Percentiles rank a stretch among this genome's conserved stretches.
Evolutionary conservation across 2,888 invertebrate species (phyloP).

Genomic region (Ormyrus labotus): DNA sequence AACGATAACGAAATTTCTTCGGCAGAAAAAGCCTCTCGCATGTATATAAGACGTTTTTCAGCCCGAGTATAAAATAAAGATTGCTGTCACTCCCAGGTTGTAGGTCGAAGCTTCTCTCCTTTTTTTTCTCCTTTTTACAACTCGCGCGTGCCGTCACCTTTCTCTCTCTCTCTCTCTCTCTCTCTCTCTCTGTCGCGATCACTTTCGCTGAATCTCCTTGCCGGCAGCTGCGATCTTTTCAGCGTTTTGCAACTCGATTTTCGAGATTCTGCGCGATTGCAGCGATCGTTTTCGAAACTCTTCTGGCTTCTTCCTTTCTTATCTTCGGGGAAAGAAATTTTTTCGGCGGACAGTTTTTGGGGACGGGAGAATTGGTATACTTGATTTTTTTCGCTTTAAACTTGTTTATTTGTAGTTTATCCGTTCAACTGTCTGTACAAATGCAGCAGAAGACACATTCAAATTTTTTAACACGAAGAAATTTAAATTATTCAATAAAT

Average conservation of each 20-base stretch:
- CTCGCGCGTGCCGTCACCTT: constrained; percentile 27
- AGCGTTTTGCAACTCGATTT: constrained; percentile 11
- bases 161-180: neutral
- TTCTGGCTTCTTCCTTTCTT: neutral
- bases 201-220: constrained; percentile 30
- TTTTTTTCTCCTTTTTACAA: constrained; percentile 40
- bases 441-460: too few relatives aligned
- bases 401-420: too few relatives aligned
- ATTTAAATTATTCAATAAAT: too few relatives aligned
- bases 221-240: neutral
- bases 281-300: constrained; percentile 21
- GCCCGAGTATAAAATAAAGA: constrained; percentile 9
- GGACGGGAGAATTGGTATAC: too few relatives aligned
- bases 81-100: constrained; percentile 63
- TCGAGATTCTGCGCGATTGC: constrained; percentile 22
- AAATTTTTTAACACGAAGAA: too few relatives aligned
- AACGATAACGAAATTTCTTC: too few relatives aligned
- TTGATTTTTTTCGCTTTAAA: too few relatives aligned
- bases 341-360: too few relatives aligned
- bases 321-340: neutral
- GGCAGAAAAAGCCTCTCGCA: too few relatives aligned
- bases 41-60: neutral
- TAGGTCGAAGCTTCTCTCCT: constrained; percentile 37
- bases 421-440: too few relatives aligned
- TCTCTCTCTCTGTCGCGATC: neutral